Conservation (phyloP, 2,888 invertebrate genomes). For the Mythimna ferrago region DNA sequence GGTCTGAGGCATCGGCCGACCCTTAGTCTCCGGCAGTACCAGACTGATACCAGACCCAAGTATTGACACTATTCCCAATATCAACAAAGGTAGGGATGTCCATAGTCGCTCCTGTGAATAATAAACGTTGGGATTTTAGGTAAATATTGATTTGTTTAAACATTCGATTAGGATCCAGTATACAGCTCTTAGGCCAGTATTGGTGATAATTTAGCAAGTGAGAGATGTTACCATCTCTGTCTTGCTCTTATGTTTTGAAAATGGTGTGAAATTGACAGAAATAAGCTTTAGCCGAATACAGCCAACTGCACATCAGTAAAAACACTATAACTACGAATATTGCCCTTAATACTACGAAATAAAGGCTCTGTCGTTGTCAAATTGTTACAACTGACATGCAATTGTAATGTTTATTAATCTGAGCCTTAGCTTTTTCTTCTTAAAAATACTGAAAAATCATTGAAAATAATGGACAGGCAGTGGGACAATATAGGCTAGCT, state of each 20-base stretch:
- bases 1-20: constrained; percentile 84
- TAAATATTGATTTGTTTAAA: background rate
- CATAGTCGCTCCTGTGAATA: constrained; percentile 78
- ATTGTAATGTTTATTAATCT: too few relatives aligned
- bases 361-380: too few relatives aligned
- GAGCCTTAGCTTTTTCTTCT: too few relatives aligned
- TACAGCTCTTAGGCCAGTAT: background rate
- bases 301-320: too few relatives aligned
- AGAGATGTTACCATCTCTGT: background rate
- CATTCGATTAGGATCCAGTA: background rate
- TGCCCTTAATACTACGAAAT: too few relatives aligned
- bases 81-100: constrained; percentile 79
- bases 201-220: too few relatives aligned
- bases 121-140: background rate
- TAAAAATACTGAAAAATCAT: too few relatives aligned
- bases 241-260: background rate
- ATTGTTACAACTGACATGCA: too few relatives aligned
- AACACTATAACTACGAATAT: too few relatives aligned
- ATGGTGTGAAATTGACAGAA: background rate
- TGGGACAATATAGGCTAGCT: too few relatives aligned
- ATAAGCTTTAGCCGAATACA: background rate
- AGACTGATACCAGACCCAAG: constrained; percentile 72
- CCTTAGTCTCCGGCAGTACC: constrained; percentile 82
- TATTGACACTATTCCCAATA: constrained; percentile 76
- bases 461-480: too few relatives aligned